These are phyloP conservation scores for Bergia puertoricense DNA, from an alignment of 92 coral and sea anemone genomes.

Conservation along the genomic window DNA sequence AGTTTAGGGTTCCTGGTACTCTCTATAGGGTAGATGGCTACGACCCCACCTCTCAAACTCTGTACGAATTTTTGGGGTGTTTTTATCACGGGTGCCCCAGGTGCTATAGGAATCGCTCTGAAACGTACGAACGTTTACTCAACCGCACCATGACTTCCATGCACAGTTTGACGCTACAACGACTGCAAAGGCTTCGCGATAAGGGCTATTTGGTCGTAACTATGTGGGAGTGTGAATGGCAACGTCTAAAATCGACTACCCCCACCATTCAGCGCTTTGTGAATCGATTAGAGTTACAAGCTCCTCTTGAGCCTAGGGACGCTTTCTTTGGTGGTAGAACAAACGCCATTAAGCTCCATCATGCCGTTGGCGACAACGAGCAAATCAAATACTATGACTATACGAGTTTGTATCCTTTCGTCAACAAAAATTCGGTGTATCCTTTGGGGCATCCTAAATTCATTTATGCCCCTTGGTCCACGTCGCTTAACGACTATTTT, in stretches of 20 bases:
- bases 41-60: neutral
- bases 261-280: slow-evolving; percentile 15
- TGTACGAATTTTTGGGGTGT: too few species aligned
- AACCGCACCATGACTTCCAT: slow-evolving; percentile 12
- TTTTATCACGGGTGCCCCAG: neutral
- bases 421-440: slow-evolving; percentile 10
- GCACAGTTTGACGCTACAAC: slow-evolving; percentile 8
- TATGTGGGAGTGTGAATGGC: slow-evolving; percentile 12
- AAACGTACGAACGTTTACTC: slow-evolving; percentile 10
- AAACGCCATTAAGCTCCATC: slow-evolving; percentile 1
- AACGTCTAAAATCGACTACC: slow-evolving; percentile 13
- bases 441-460: slow-evolving; percentile 25
- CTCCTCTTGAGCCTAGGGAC: slow-evolving; percentile 18
- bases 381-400: neutral
- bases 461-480: neutral
- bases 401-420: slow-evolving; percentile 15
- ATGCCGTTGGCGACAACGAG: neutral
- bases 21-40: slow-evolving; percentile 8
- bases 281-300: slow-evolving; percentile 10
- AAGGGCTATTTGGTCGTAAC: neutral
- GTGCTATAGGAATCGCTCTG: slow-evolving; percentile 12
- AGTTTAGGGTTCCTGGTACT: neutral
- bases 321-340: slow-evolving; percentile 34
- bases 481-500: neutral
- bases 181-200: slow-evolving; percentile 1